Percentiles rank a stretch among this genome's conserved stretches.
These are phyloP conservation scores for Acanthosepion lycidas DNA, from an alignment of 2,888 invertebrate species.

Conservation along the genomic window DNA sequence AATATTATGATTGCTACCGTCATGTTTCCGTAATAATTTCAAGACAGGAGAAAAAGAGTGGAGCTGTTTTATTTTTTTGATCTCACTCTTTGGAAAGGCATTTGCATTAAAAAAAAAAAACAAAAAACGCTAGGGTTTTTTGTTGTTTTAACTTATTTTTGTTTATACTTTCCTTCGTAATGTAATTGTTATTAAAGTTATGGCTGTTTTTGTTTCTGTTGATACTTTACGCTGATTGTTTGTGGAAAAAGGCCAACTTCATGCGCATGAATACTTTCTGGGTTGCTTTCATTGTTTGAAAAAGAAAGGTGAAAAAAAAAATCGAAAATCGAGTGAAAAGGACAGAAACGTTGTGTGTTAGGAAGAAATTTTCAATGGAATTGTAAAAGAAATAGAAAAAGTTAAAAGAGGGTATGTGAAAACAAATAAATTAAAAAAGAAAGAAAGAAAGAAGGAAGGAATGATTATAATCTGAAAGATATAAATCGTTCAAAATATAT, in stretches of 20 bases:
- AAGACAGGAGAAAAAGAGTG: neutral
- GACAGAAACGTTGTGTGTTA: neutral
- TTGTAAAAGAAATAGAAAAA: neutral
- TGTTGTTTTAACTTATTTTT: neutral
- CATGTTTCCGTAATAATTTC: conserved; percentile 33
- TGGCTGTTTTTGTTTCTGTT: too few relatives aligned
- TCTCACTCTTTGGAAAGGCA: neutral
- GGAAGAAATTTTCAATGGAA: neutral
- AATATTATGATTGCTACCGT: conserved; percentile 17
- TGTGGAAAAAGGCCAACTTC: too few relatives aligned
- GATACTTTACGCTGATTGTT: too few relatives aligned
- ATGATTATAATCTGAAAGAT: too few relatives aligned
- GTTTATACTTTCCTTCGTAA: too few relatives aligned
- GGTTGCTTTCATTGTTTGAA: too few relatives aligned
- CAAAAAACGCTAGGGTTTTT: neutral
- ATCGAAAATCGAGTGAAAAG: neutral
- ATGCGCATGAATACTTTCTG: too few relatives aligned
- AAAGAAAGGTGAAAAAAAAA: neutral
- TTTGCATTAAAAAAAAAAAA: too few relatives aligned
- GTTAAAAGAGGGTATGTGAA: neutral
- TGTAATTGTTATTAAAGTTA: too few relatives aligned
- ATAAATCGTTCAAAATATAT: too few relatives aligned
- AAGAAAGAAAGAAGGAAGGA: neutral
- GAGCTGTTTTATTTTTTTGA: neutral
- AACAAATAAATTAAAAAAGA: neutral